Base-by-base conservation (phyloP, 1,140 invertebrate species). In the Macrocentrus cingulum region DNA sequence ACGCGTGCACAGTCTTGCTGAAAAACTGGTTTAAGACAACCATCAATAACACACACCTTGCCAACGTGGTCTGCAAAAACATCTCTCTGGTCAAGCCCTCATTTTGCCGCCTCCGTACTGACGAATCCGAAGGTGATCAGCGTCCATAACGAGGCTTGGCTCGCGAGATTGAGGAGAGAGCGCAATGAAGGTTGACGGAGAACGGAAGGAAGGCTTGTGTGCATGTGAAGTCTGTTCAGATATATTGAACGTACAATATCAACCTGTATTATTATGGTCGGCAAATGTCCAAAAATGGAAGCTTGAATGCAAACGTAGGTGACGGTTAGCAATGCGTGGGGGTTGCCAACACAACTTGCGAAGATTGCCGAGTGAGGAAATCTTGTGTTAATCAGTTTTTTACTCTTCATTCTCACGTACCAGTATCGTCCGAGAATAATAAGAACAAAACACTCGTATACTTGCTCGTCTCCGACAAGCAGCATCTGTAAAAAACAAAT, bases 201-300 rank as follows among this genome's bases (percentile, higher is more conserved):
- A 51, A 51, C 32, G 49, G 34, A 51, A 51, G 46, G 46, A 49
- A 49, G 29, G 25, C 25, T 49, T 15, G 22, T 42, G n/a, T 41
- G 32, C 42, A 52, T 9, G 54, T 37, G 39, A 20, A 9, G 11
- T 13, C 2, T 22, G 22, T 29, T 58, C 9, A 32, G 20, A 29
- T n/a, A n/a, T n/a, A n/a, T 44, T n/a, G 36, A 13, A 34, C 36
- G 49, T 19, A 51, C 34, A 51, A 51, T 25, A 57, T 36, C 44
- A 29, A 56, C 36, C 6, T 18, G 11, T 41, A 50, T 49, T 13
- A 44, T 59, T 36, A 15, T 29, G 20, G 44, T 48, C 18, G 56
- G 36, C 19, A 52, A 51, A 58, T 20, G 4, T 32, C 56, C 56
- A 50, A 44, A 58, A 51, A 51, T 36, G 56, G 56, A 51, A 58